Conservation (phyloP, 1,140 invertebrate species). For the Eupeodes corollae region DNA sequence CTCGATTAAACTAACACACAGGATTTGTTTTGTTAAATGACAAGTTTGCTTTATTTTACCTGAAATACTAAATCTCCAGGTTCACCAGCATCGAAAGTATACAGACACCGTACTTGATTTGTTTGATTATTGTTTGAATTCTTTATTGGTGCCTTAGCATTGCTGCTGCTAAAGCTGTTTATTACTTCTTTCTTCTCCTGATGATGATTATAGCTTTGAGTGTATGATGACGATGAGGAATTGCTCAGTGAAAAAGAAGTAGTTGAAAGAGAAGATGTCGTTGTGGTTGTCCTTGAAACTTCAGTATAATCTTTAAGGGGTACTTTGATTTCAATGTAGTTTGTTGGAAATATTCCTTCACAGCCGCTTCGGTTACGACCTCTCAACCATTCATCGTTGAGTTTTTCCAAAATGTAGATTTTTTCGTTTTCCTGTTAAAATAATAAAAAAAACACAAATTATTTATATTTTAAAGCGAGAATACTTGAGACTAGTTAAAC, state of each 20-base stretch:
- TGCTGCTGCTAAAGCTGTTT: slow-evolving; percentile 8
- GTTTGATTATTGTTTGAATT: slow-evolving; percentile 4
- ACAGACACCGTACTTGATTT: slow-evolving; percentile 42
- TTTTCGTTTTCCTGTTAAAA: slow-evolving; percentile 53
- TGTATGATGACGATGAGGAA: not conserved
- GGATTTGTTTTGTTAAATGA: not conserved
- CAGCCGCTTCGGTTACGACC: slow-evolving; percentile 49
- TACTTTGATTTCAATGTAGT: slow-evolving; percentile 64
- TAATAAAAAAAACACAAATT: slow-evolving; percentile 7
- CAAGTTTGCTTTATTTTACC: slow-evolving; percentile 31
- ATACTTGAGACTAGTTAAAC: too few species aligned
- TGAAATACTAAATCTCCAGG: slow-evolving; percentile 47
- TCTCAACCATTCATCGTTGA: slow-evolving; percentile 71
- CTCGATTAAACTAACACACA: not conserved
- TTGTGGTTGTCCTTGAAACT: slow-evolving; percentile 6
- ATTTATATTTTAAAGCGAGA: too few species aligned
- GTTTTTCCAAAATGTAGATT: slow-evolving; percentile 51
- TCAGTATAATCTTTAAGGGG: slow-evolving; percentile 43
- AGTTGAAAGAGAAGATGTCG: slow-evolving; percentile 11
- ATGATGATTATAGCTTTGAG: too few species aligned
- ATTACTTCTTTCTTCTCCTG: not conserved
- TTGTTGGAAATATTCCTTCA: slow-evolving; percentile 70
- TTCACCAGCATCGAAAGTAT: slow-evolving; percentile 49
- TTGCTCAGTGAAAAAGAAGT: not conserved
- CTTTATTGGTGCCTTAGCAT: not conserved